These are phyloP conservation scores for Poeciliopsis infans DNA, from an alignment of 2,797 vertebrate genomes.

Conservation along the genomic window DNA sequence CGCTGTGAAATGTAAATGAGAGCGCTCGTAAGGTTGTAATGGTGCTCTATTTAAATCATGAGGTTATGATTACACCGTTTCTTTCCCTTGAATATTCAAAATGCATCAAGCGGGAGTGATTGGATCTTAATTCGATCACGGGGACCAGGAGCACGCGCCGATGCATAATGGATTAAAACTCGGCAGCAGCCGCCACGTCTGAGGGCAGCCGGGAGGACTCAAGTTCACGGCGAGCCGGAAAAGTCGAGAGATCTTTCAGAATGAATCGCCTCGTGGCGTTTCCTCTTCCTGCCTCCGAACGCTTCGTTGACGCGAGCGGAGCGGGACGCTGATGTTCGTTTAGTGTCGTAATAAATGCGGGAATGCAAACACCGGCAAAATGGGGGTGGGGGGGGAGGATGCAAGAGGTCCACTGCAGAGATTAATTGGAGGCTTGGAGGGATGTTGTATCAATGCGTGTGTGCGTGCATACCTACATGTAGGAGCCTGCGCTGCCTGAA, in stretches of 20 bases:
- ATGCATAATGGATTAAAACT: slow-evolving; percentile 60
- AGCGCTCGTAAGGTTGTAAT: slow-evolving; percentile 69
- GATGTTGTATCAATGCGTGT: slow-evolving; percentile 3
- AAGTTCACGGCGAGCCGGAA: slow-evolving; percentile 38
- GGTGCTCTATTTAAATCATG: slow-evolving; percentile 74
- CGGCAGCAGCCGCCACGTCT: slow-evolving; percentile 15
- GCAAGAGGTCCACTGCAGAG: slow-evolving; percentile 55
- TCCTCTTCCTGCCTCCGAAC: slow-evolving; percentile 5
- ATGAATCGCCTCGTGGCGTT: slow-evolving; percentile 57
- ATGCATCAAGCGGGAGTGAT: slow-evolving; percentile 66
- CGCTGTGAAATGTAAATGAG: slow-evolving; percentile 67
- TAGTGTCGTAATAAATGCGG: slow-evolving; percentile 49
- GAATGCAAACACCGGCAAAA: slow-evolving; percentile 45
- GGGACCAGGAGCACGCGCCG: slow-evolving; percentile 38
- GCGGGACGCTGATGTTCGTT: slow-evolving; percentile 36
- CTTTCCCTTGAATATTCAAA: slow-evolving; percentile 72
- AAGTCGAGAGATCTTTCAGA: slow-evolving; percentile 38
- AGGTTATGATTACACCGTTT: slow-evolving; percentile 69
- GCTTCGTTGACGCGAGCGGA: slow-evolving; percentile 36
- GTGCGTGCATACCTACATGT: slow-evolving; percentile 11
- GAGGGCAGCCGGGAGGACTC: slow-evolving; percentile 44
- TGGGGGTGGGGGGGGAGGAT: slow-evolving; percentile 27
- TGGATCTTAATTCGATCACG: slow-evolving; percentile 55
- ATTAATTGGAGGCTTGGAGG: slow-evolving; percentile 71
- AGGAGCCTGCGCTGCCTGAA: slow-evolving; percentile 42